phyloP scores from a whole-genome alignment of 2,888 invertebrate genomes.

The Acholoe squamosa region DNA sequence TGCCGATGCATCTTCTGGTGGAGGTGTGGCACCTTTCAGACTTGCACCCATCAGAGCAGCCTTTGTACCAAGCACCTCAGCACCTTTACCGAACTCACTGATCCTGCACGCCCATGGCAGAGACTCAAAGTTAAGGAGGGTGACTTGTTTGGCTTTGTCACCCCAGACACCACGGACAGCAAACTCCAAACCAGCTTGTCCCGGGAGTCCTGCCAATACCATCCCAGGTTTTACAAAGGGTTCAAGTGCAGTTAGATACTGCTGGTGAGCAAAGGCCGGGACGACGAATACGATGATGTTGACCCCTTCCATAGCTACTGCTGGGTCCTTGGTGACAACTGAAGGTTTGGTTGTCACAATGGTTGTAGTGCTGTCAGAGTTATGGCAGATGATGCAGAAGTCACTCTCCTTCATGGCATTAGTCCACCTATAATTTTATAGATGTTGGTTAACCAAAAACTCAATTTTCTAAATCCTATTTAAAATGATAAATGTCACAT shows the following conservation, averaged over 20 bases:
- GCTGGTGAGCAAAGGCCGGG: no score
- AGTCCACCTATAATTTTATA: no score
- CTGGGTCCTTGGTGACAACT: constrained; percentile 72
- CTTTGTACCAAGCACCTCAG: constrained; percentile 69
- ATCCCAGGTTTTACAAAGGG: no score
- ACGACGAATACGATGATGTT: no score
- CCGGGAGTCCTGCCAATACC: constrained; percentile 75
- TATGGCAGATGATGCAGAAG: constrained; percentile 57
- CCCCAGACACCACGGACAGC: no score
- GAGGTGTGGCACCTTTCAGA: constrained; percentile 25
- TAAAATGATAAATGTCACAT: no score
- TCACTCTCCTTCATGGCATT: constrained; percentile 48
- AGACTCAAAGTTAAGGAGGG: constrained; percentile 75
- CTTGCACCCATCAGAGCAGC: constrained; percentile 61
- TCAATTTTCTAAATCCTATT: no score
- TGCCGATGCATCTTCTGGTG: constrained; percentile 60
- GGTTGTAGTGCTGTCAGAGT: background rate
- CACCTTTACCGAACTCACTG: constrained; percentile 73
- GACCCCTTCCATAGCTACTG: no score
- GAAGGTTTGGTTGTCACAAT: constrained; percentile 64
- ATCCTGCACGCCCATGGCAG: no score
- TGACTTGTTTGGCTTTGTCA: constrained; percentile 68
- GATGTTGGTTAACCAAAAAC: no score
- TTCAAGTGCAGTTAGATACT: no score
- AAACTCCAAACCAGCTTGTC: constrained; percentile 76